Conservation (phyloP, 2,797 vertebrate species). For the Pitangus sulphuratus region DNA sequence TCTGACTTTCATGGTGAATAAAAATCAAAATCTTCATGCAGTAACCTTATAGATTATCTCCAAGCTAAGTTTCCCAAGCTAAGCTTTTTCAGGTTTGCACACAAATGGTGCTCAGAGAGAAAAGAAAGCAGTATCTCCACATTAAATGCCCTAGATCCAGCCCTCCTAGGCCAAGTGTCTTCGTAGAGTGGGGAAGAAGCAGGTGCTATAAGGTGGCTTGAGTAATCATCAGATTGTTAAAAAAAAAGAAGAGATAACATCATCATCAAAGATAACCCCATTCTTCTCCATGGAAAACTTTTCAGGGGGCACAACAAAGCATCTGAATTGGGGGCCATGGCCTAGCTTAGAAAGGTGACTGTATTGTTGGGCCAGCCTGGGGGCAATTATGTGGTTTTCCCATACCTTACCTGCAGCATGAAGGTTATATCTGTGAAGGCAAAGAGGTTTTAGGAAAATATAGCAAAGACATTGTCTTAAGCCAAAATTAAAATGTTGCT, state of each 20-base stretch:
- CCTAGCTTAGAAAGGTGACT: background rate
- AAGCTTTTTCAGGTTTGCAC: background rate
- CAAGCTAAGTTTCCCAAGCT: background rate
- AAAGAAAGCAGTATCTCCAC: background rate
- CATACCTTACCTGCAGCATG: background rate
- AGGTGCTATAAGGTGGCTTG: background rate
- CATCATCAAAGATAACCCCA: background rate
- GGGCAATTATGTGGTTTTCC: background rate
- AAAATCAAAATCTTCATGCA: background rate
- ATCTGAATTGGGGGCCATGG: background rate
- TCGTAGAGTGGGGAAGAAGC: background rate
- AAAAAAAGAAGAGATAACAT: background rate
- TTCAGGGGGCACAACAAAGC: background rate
- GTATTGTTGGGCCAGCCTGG: background rate
- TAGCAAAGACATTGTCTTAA: background rate
- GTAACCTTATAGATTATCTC: background rate
- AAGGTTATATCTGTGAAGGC: background rate
- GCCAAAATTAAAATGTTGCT: background rate
- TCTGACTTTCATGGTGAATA: constrained; percentile 9
- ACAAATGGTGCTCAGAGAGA: background rate
- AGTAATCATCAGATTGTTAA: background rate
- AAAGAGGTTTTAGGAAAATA: background rate
- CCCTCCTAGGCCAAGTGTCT: background rate
- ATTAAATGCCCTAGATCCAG: rapidly evolving
- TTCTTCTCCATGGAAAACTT: background rate